Conservation (phyloP, 23 tunicate genomes). For the Ascidia mentula region DNA sequence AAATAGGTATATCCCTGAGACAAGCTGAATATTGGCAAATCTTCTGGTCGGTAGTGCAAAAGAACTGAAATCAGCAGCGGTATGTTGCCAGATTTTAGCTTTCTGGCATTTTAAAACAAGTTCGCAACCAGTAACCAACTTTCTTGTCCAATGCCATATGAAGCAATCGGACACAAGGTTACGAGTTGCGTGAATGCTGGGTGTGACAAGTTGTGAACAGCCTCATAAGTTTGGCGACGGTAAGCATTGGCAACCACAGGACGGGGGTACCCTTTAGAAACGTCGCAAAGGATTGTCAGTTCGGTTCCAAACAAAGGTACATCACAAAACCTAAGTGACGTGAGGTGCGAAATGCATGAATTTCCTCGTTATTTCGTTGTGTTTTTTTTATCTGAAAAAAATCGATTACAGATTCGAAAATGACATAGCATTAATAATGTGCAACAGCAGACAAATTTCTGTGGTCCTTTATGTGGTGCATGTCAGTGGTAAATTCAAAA, state of each 20-base stretch:
- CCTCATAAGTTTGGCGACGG: conserved; percentile 1
- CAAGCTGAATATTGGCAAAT: conserved; percentile 16
- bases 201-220: not conserved
- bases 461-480: not conserved
- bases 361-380: not conserved
- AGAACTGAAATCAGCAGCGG: not conserved
- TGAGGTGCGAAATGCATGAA: conserved; percentile 2
- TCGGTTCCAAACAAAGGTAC: not conserved
- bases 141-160: conserved; percentile 8
- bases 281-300: conserved; percentile 3
- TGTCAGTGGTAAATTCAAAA: not conserved
- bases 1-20: conserved; percentile 14
- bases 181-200: not conserved
- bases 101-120: conserved; percentile 1
- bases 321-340: not conserved
- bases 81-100: conserved; percentile 22
- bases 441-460: not conserved
- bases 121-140: not conserved
- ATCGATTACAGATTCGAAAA: not conserved
- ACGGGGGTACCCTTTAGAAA: not conserved
- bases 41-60: conserved; percentile 5
- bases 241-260: not conserved
- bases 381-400: not conserved
- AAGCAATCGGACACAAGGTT: conserved; percentile 2
- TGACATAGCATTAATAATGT: not conserved